Percentiles rank a stretch among this genome's conserved stretches.
Evolutionary conservation across 2,888 invertebrate genomes (phyloP).

Genomic region (Lissonota sp.): DNA sequence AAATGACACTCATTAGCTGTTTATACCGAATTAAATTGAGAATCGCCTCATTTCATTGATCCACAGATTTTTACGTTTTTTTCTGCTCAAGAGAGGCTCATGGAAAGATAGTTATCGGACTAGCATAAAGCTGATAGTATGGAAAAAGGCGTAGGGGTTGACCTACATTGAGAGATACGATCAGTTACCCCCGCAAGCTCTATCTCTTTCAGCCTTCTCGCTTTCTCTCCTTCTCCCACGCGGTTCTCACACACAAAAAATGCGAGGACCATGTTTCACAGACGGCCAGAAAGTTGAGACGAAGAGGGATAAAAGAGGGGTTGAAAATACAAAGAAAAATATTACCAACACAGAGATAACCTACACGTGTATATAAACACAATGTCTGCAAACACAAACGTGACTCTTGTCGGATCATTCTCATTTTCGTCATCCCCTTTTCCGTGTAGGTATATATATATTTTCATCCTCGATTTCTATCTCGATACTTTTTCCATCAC

Average conservation of each 20-base stretch:
- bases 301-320: too few relatives aligned
- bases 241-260: slow-evolving; percentile 12
- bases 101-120: slow-evolving; percentile 4
- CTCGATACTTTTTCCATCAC: slow-evolving; percentile 33
- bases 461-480: slow-evolving; percentile 54
- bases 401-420: too few relatives aligned
- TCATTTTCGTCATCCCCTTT: neutral
- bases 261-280: neutral
- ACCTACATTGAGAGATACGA: slow-evolving; percentile 78
- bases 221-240: slow-evolving; percentile 9
- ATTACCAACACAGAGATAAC: too few relatives aligned
- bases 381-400: too few relatives aligned
- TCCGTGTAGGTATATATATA: neutral
- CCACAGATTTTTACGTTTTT: neutral
- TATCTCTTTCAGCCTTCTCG: neutral
- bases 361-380: too few relatives aligned
- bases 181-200: slow-evolving; percentile 58
- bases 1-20: too few relatives aligned
- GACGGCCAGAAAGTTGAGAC: too few relatives aligned
- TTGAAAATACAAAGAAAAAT: too few relatives aligned
- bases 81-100: slow-evolving; percentile 2
- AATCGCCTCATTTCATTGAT: too few relatives aligned
- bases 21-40: too few relatives aligned
- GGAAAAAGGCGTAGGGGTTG: slow-evolving; percentile 63
- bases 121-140: slow-evolving; percentile 49